These are phyloP conservation scores for Enteromius trimaculatus DNA, from an alignment of 2,797 vertebrate genomes.

Conservation along the genomic window DNA sequence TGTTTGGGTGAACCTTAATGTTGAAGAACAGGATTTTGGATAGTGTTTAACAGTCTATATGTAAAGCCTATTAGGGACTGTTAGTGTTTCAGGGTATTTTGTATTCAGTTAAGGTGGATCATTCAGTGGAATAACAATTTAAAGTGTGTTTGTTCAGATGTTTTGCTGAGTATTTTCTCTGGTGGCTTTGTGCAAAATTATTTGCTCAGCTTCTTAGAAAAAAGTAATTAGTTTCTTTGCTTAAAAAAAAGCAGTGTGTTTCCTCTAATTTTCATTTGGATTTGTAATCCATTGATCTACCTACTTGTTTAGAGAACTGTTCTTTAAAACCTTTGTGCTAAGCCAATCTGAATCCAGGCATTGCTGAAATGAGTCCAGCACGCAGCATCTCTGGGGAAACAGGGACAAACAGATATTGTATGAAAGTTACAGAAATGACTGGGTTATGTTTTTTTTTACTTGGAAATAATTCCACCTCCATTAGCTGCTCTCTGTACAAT, in stretches of 20 bases:
- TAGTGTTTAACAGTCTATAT: neutral
- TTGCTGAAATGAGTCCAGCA: constrained; percentile 22
- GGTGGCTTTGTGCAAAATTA: constrained; percentile 5
- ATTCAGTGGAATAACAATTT: constrained; percentile 14
- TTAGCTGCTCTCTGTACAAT: constrained; percentile 12
- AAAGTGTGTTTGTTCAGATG: constrained; percentile 28
- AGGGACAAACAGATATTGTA: constrained; percentile 5
- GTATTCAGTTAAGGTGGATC: neutral
- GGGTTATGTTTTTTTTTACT: constrained; percentile 21
- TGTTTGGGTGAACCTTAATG: neutral
- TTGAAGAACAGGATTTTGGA: neutral
- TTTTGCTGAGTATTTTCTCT: constrained; percentile 14
- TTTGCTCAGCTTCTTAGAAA: constrained; percentile 10
- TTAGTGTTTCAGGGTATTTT: constrained; percentile 6
- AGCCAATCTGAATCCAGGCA: constrained; percentile 19
- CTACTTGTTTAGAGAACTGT: constrained; percentile 15
- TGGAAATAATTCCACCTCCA: constrained; percentile 20
- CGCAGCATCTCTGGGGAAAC: constrained; percentile 35
- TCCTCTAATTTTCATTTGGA: constrained; percentile 20
- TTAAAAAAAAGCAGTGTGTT: neutral
- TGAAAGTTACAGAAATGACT: neutral
- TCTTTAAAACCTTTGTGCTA: constrained; percentile 10
- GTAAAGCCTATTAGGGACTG: neutral
- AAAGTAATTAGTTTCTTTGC: constrained; percentile 34
- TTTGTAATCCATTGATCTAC: constrained; percentile 38